Conservation (phyloP, 2,113 vertebrate genomes). For the Leiothrix lutea region DNA sequence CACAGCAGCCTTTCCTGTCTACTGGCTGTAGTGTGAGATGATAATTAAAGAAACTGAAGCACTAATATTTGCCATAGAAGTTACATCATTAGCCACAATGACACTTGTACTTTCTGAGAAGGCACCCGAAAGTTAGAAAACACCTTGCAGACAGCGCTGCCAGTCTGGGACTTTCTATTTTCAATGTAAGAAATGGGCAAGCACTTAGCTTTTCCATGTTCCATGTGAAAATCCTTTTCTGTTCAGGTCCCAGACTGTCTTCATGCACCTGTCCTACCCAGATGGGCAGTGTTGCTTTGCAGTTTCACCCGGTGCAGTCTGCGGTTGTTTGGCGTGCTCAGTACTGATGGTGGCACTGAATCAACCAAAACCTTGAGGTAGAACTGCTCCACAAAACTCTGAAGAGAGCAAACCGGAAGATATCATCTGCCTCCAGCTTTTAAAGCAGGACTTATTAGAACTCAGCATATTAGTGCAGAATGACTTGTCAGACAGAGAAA, state of each 20-base stretch:
- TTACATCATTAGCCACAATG: accelerated
- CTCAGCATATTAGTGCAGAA: background rate
- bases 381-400: background rate
- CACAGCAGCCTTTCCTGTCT: background rate
- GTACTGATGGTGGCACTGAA: background rate
- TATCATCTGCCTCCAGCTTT: background rate
- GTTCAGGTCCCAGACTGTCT: background rate
- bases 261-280: background rate
- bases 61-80: background rate
- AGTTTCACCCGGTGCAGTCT: accelerated
- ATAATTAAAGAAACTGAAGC: background rate
- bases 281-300: background rate
- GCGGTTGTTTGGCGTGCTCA: accelerated
- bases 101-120: background rate
- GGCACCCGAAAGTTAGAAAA: background rate
- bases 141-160: background rate
- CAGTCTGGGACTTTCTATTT: background rate
- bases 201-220: background rate
- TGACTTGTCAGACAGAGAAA: background rate
- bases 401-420: background rate
- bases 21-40: background rate
- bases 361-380: background rate
- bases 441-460: background rate
- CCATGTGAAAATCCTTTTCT: background rate
- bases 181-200: background rate